Evolutionary conservation across 2,797 vertebrate species (phyloP).

Genomic region (Poecilia wingei): DNA sequence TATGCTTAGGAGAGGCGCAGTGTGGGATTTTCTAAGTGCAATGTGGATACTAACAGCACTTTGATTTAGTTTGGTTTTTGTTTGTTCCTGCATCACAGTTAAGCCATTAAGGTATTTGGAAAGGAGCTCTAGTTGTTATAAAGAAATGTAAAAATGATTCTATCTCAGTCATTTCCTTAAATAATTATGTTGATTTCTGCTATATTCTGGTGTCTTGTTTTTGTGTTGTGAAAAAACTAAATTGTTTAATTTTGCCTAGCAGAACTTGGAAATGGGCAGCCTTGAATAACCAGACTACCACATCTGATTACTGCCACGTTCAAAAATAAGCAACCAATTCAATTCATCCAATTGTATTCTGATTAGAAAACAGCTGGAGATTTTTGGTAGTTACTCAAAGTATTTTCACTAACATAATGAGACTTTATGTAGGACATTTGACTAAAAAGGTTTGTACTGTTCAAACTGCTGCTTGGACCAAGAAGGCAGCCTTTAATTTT

Average conservation of each 20-base stretch:
- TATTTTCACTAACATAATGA: not conserved
- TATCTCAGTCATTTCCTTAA: not conserved
- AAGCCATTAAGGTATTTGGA: not conserved
- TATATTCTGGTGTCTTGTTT: not conserved
- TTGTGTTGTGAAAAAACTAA: not conserved
- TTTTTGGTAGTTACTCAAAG: not conserved
- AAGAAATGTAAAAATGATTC: not conserved
- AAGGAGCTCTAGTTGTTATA: not conserved
- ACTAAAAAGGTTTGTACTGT: not conserved
- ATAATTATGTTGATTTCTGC: not conserved
- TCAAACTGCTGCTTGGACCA: not conserved
- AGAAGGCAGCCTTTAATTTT: not conserved
- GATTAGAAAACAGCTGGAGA: not conserved
- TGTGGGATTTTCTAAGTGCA: constrained; percentile 4
- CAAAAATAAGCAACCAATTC: not conserved
- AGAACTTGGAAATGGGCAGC: not conserved
- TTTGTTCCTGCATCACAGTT: constrained; percentile 4
- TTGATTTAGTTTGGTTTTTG: constrained; percentile 13
- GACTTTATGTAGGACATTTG: not conserved
- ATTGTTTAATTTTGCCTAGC: not conserved
- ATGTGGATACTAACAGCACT: constrained; percentile 24
- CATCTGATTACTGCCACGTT: not conserved
- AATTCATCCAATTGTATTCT: not conserved
- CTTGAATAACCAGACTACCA: no score
- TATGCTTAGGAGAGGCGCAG: constrained; percentile 49